A percentile compares a stretch with the other conserved stretches of the same genome.
These are phyloP conservation scores for Cotesia glomerata DNA, from an alignment of 1,140 invertebrate genomes.

Conservation along the genomic window DNA sequence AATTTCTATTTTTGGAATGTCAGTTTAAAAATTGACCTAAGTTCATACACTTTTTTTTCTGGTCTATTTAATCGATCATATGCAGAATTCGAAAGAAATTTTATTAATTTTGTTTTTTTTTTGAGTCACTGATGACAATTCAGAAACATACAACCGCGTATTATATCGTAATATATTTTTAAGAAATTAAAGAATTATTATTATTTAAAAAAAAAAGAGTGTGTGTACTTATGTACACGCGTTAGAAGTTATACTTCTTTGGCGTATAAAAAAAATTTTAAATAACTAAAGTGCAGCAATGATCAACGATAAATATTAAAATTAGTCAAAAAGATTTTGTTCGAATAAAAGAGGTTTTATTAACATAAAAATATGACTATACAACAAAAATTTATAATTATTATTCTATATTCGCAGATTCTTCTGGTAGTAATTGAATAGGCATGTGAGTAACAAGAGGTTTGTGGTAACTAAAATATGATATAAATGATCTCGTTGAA, in stretches of 20 bases:
- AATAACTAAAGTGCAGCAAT: neutral
- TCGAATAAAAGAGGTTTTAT: neutral
- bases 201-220: neutral
- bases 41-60: too few species aligned
- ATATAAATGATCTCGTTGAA: neutral
- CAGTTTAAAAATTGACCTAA: too few species aligned
- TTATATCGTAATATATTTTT: too few species aligned
- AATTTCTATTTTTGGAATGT: too few species aligned
- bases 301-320: neutral
- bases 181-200: too few species aligned
- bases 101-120: too few species aligned
- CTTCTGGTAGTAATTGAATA: conserved; percentile 2
- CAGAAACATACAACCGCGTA: too few species aligned
- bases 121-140: too few species aligned
- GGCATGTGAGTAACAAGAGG: conserved; percentile 5
- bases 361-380: neutral
- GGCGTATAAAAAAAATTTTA: neutral
- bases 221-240: neutral
- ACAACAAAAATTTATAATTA: neutral
- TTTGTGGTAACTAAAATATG: conserved; percentile 7
- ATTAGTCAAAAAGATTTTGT: neutral
- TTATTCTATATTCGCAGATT: neutral
- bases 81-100: too few species aligned
- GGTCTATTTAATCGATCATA: too few species aligned
- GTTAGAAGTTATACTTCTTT: conserved; percentile 5